These are phyloP conservation scores for Spatula clypeata DNA, from an alignment of 2,797 vertebrate genomes.

Conservation along the genomic window DNA sequence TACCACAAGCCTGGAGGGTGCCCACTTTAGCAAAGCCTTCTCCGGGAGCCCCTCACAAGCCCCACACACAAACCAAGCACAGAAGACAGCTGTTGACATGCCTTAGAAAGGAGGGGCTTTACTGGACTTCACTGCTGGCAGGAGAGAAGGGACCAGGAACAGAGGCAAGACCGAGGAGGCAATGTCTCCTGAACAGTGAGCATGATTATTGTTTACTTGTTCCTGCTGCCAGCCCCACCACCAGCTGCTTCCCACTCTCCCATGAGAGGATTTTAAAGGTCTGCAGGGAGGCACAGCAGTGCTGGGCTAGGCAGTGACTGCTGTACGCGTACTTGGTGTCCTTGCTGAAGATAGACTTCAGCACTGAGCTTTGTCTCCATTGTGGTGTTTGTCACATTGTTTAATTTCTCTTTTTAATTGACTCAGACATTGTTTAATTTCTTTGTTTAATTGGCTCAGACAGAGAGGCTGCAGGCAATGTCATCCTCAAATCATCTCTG, in stretches of 20 bases:
- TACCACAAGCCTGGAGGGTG: fast-evolving
- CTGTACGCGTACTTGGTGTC: fast-evolving
- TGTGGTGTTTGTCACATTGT: conserved; percentile 28
- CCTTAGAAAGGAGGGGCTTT: background rate
- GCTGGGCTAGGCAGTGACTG: background rate
- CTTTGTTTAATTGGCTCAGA: conserved; percentile 68
- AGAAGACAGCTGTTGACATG: background rate
- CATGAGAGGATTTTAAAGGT: fast-evolving
- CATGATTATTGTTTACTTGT: no score
- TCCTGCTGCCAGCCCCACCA: background rate
- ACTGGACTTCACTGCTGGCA: background rate
- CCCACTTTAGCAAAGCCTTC: background rate
- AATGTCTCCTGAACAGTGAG: fast-evolving
- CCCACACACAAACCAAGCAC: fast-evolving
- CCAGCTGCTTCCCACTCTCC: fast-evolving
- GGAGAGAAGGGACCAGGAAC: background rate
- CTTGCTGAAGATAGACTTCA: background rate
- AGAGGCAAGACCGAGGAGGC: background rate
- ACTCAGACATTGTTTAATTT: conserved; percentile 68
- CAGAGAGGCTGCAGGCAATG: conserved; percentile 69
- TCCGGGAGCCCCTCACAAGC: fast-evolving
- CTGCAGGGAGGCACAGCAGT: fast-evolving
- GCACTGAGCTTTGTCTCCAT: background rate
- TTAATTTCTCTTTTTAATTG: conserved; percentile 73
- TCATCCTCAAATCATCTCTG: conserved; percentile 14